Conservation (phyloP, 2,888 invertebrate genomes). For the Pyrrhosoma nymphula region DNA sequence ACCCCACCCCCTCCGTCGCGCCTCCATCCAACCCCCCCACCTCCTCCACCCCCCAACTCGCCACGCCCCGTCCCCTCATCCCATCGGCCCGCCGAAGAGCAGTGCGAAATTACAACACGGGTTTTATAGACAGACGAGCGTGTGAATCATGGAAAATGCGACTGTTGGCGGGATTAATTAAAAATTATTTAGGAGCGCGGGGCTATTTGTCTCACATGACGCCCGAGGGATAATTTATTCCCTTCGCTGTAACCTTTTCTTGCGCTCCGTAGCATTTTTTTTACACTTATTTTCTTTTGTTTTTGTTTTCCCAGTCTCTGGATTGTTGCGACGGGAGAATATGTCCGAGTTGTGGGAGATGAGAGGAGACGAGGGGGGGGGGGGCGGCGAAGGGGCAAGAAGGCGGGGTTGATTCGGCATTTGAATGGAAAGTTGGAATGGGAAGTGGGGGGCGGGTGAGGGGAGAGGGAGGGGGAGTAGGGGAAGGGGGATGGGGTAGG, state of each 20-base stretch:
- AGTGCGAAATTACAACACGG: slow-evolving; percentile 45
- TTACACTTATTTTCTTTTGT: not conserved
- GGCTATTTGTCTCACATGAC: slow-evolving; percentile 51
- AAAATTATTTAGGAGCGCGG: slow-evolving; percentile 49
- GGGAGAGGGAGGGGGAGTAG: not conserved
- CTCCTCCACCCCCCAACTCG: not conserved
- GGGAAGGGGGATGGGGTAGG: not conserved
- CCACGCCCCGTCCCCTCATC: not conserved
- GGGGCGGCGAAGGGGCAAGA: not conserved
- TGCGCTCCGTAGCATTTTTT: slow-evolving; percentile 2
- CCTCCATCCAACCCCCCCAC: no score
- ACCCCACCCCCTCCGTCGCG: not conserved
- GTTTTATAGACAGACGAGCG: slow-evolving; percentile 58
- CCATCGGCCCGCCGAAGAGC: not conserved
- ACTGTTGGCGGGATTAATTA: slow-evolving; percentile 48
- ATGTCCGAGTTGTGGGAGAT: not conserved
- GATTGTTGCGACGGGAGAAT: slow-evolving; percentile 22
- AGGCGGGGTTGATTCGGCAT: no score
- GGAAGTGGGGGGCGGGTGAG: not conserved
- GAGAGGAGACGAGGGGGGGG: not conserved
- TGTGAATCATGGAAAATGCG: slow-evolving; percentile 62
- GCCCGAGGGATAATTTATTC: slow-evolving; percentile 29
- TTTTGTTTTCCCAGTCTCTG: not conserved
- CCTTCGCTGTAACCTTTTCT: slow-evolving; percentile 20
- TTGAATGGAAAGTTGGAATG: not conserved